These are phyloP conservation scores for Agonopterix arenella DNA, from an alignment of 2,888 invertebrate species.

Conservation along the genomic window DNA sequence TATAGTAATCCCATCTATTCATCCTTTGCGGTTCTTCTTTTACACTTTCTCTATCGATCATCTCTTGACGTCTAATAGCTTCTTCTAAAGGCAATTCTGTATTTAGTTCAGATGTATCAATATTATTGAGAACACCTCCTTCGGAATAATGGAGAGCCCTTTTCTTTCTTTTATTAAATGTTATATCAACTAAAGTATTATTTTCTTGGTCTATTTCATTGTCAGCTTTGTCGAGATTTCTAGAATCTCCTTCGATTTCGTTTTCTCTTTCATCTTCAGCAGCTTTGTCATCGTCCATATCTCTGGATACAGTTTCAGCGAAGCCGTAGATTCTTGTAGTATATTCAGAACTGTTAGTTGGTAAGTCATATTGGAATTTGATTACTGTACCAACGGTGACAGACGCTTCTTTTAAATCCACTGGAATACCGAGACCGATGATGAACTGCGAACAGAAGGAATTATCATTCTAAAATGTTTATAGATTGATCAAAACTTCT, in stretches of 20 bases:
- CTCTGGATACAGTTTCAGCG: constrained; percentile 56
- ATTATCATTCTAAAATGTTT: neutral
- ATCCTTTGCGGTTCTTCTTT: constrained; percentile 54
- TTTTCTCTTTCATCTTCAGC: constrained; percentile 12
- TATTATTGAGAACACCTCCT: constrained; percentile 39
- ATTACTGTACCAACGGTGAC: constrained; percentile 81
- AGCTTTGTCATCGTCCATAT: constrained; percentile 37
- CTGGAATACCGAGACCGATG: constrained; percentile 80
- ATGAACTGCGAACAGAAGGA: constrained; percentile 73
- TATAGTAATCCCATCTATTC: constrained; percentile 82
- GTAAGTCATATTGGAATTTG: constrained; percentile 81
- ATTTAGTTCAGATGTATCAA: constrained; percentile 23
- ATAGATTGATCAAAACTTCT: no score
- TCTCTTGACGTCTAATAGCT: constrained; percentile 69
- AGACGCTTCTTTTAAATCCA: constrained; percentile 78
- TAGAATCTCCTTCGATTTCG: constrained; percentile 20
- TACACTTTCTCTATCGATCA: constrained; percentile 48
- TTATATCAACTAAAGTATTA: constrained; percentile 57
- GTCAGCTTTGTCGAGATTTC: constrained; percentile 22
- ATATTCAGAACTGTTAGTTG: constrained; percentile 78
- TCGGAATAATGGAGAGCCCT: constrained; percentile 53
- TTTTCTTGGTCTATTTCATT: constrained; percentile 32
- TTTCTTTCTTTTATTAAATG: constrained; percentile 51
- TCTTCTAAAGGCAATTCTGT: constrained; percentile 54
- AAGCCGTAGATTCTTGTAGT: constrained; percentile 71